Conservation (phyloP, 2,113 vertebrate species). For the Toxostoma redivivum region DNA sequence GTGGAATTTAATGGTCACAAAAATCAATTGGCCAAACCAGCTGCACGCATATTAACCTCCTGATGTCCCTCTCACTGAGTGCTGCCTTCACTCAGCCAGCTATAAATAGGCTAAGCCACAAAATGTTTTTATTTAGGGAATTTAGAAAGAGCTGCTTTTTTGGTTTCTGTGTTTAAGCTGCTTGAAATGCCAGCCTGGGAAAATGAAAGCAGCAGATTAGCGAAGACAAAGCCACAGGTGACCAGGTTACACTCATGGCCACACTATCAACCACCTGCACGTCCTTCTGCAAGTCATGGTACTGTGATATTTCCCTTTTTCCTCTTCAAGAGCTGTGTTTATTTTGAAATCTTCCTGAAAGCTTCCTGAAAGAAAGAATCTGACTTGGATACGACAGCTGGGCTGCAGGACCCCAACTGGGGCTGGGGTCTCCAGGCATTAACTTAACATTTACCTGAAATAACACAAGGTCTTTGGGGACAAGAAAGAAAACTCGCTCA, state of each 20-base stretch:
- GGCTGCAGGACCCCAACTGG: not conserved
- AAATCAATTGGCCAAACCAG: slow-evolving; percentile 59
- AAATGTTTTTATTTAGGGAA: slow-evolving; percentile 16
- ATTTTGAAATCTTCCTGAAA: not conserved
- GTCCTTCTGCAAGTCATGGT: not conserved
- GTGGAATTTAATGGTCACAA: slow-evolving; percentile 52
- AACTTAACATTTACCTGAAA: not conserved
- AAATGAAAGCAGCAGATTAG: not conserved
- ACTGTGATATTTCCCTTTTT: not conserved
- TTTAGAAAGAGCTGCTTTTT: not conserved
- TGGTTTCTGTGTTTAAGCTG: not conserved
- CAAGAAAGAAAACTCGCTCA: not conserved
- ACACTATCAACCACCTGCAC: not conserved
- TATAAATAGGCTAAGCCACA: slow-evolving; percentile 12
- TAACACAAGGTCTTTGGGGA: not conserved
- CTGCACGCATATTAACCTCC: slow-evolving; percentile 37
- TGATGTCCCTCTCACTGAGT: not conserved
- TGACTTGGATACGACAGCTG: not conserved
- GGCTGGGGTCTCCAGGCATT: not conserved
- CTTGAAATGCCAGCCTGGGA: not conserved
- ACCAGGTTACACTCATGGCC: not conserved
- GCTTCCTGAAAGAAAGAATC: not conserved
- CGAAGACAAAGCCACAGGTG: not conserved
- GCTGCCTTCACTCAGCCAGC: not conserved
- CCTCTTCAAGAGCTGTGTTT: not conserved